Conservation (phyloP, 2,888 invertebrate species). For the Lithophane ornitopus region DNA sequence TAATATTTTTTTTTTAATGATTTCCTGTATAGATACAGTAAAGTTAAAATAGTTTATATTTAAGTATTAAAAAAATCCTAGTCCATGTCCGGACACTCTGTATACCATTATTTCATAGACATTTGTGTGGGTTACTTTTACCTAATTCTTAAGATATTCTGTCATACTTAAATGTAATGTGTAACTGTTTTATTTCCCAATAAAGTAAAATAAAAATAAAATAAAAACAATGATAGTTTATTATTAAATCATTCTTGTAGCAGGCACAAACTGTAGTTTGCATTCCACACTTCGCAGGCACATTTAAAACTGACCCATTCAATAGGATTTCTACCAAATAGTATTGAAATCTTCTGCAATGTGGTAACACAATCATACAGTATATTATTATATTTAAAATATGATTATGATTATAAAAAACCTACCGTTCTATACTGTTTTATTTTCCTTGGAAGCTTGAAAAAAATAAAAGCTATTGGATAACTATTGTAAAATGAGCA, state of each 20-base stretch:
- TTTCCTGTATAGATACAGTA: too few relatives aligned
- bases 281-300: background rate
- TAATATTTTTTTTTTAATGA: too few relatives aligned
- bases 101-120: too few relatives aligned
- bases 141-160: too few relatives aligned
- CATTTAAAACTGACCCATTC: background rate
- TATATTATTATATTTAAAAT: background rate
- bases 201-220: too few relatives aligned
- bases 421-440: conserved; percentile 83
- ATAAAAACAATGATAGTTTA: background rate
- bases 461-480: conserved; percentile 54
- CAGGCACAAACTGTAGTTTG: background rate
- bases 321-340: background rate
- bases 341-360: background rate
- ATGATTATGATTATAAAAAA: conserved; percentile 21
- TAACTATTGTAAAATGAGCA: background rate
- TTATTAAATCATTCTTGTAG: too few relatives aligned
- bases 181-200: too few relatives aligned
- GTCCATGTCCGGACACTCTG: too few relatives aligned
- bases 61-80: too few relatives aligned
- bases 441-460: conserved; percentile 83
- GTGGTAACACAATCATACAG: background rate
- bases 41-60: too few relatives aligned
- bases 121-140: too few relatives aligned
- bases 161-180: too few relatives aligned